Evolutionary conservation across 2,888 invertebrate species (phyloP), one percentile per base, ranked within the genome.

Genomic region (Zygaena filipendulae): DNA sequence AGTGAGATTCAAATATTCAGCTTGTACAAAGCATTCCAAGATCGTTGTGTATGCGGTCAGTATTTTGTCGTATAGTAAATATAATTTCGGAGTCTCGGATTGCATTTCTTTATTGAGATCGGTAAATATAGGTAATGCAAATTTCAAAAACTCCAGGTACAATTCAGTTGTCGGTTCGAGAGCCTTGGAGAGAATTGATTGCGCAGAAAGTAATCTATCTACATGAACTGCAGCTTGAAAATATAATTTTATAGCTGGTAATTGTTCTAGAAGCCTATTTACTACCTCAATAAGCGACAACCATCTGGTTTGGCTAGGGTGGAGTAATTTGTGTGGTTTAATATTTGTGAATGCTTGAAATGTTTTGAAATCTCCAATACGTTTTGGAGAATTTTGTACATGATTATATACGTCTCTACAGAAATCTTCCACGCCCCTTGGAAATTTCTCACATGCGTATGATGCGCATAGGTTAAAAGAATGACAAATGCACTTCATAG

Each of bases 301-400:
- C 46, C 46, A 47, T 28, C 43, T 42, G 23, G 43, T 49, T 41
- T 46, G 45, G 24, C 29, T 23, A 24, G 49, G 45, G 30, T 32
- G 35, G 19, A 37, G 19, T 13, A 40, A 32, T 35, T 34, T 32
- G 13, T 31, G 21, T 14, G 34, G 35, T 35, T 31, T 36, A 13
- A 39, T 11, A 26, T 30, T 24, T 13, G 13, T 13, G 27, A 36
- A 33, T 20, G 12, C 30, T 29, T 36, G 32, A 29, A 37, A 37
- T 20, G 30, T 23, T 35, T 31, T 32, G 23, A 28, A 35, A 28
- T 42, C 37, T 21, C 25, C 39, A 16, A 30, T 19, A 10, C 39
- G 27, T 35, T 44, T 42, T 30, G 40, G 37, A 27, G 32, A 33
- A 33, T 36, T 33, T 9, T 35, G 33, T 16, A 41, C 28, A 36